Conservation (phyloP, 2,797 vertebrate genomes). For the Sebastes alutus region DNA sequence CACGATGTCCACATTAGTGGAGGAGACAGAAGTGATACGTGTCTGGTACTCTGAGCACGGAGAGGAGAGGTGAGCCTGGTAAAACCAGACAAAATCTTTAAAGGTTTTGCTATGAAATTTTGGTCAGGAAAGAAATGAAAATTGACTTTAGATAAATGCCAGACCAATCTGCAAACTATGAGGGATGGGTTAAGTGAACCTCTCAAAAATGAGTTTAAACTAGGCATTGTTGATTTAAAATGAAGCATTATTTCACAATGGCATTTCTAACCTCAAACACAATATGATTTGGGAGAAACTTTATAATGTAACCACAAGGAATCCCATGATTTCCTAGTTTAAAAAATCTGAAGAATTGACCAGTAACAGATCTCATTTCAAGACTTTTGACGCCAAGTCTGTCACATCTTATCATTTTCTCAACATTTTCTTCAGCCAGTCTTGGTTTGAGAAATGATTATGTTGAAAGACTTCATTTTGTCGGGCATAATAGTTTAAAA, state of each 20-base stretch:
- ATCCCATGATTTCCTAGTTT: background rate
- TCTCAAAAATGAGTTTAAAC: background rate
- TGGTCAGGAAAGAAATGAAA: background rate
- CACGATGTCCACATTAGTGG: constrained; percentile 21
- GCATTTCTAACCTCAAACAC: background rate
- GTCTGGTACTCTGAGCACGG: background rate
- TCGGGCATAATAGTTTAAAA: background rate
- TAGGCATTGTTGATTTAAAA: background rate
- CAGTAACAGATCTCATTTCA: background rate
- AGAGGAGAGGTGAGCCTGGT: background rate
- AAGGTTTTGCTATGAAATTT: background rate
- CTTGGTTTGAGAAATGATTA: background rate
- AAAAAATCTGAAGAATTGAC: background rate
- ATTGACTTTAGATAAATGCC: background rate
- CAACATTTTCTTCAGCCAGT: background rate
- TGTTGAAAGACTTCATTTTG: background rate
- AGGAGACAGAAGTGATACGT: constrained; percentile 1
- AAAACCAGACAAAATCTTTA: background rate
- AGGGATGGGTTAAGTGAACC: background rate
- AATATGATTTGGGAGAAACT: background rate
- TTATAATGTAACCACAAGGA: background rate
- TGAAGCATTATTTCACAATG: background rate
- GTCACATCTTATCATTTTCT: too few relatives aligned
- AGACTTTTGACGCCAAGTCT: background rate
- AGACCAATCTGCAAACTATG: background rate